Base-by-base conservation (phyloP, 92 coral and sea anemone genomes). In the Phenganax stokvisi region DNA sequence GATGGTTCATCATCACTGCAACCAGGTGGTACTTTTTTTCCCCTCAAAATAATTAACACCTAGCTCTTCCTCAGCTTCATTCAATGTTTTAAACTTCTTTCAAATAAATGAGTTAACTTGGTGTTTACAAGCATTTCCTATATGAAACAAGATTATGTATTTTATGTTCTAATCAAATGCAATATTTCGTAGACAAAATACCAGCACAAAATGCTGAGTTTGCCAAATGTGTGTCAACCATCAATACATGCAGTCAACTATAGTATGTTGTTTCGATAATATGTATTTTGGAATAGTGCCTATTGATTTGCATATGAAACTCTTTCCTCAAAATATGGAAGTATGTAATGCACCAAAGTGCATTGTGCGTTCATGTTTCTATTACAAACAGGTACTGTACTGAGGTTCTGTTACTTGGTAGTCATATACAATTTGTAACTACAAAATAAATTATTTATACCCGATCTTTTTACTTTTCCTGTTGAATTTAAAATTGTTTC, bases 21-120 rank as follows among this genome's bases (percentile, higher is more conserved):
- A 59, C 51, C 30, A 17, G 47, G 31, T 53, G 30, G 31, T 53
- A 56, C 12, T 58, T 75, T 16, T 12, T 53, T 12, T 28, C 80
- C 80, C 60, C 9, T n/a, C 3, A 16, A 75, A 75, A 30, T 53
- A 54, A 56, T 75, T 54, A 29, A 75, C 80, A 54, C 64, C 62
- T 6, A 75, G 12, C 12, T 52, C 80, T 75, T 75, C 64, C 44
- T 75, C 80, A 37, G 80, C 80, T 53, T 75, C 64, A 11, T 52
- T 30, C 80, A 75, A 51, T 51, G 62, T 58, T 75, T 75, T 59
- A n/a, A 20, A 68, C 51, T 68, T 68, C 20, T 68, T 68, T 47
- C 51, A 0, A 17, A 68, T 17, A 27, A 17, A 27, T 7, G 51
- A 68, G 73, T 68, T 68, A 31, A 68, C 73, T 27, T 68, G 51